phyloP scores from a whole-genome alignment of 2,113 vertebrate species.

The Rhinoderma darwinii region DNA sequence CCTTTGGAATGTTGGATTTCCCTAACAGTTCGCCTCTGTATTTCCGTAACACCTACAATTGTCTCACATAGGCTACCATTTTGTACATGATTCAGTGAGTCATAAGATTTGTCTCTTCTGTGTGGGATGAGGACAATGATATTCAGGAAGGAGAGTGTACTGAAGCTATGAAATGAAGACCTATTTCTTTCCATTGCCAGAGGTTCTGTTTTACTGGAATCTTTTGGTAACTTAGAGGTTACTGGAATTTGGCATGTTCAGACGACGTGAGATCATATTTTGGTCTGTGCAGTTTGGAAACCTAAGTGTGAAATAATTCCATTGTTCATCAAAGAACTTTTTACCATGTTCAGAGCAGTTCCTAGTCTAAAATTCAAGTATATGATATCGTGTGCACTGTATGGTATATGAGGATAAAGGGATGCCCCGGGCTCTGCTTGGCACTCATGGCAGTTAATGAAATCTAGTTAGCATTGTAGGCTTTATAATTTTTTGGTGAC shows the following conservation, averaged over 20 bases:
- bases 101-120: not conserved
- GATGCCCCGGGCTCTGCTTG: no score
- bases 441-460: no score
- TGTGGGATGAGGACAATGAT: constrained; percentile 46
- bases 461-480: no score
- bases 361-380: not conserved
- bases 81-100: not conserved
- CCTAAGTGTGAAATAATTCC: not conserved
- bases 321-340: not conserved
- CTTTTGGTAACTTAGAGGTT: constrained; percentile 32
- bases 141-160: constrained; percentile 18
- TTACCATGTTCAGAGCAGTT: not conserved
- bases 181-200: constrained; percentile 37
- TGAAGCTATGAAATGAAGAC: constrained; percentile 28
- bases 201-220: constrained; percentile 50
- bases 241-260: constrained; percentile 42
- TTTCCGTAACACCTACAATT: constrained; percentile 45
- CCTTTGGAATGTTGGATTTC: constrained; percentile 50
- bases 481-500: no score
- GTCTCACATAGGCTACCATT: constrained; percentile 5
- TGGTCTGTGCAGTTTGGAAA: constrained; percentile 17
- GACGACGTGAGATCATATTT: constrained; percentile 22
- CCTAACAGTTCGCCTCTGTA: not conserved
- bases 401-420: no score
- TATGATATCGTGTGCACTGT: not conserved